phyloP scores from a whole-genome alignment of 2,888 invertebrate species.

The Tuberolachnus salignus region DNA sequence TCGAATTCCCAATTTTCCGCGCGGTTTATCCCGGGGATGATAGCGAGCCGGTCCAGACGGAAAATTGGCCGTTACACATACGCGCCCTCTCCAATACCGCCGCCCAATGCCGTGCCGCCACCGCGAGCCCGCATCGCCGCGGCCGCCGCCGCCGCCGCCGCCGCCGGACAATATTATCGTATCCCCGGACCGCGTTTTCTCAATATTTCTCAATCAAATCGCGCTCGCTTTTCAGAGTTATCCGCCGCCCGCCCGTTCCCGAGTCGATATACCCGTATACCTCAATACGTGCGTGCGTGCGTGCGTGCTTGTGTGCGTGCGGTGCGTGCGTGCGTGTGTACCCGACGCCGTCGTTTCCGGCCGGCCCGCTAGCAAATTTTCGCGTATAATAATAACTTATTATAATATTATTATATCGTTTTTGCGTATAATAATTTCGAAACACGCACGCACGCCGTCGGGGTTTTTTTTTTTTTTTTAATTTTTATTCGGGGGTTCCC shows the following conservation, averaged over 20 bases:
- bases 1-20: constrained; percentile 59
- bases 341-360: constrained; percentile 3
- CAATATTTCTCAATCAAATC: constrained; percentile 41
- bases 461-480: too few relatives aligned
- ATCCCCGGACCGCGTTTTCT: constrained; percentile 22
- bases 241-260: neutral
- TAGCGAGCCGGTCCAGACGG: constrained; percentile 55
- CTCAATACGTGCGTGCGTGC: neutral
- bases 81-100: neutral
- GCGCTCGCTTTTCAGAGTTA: neutral
- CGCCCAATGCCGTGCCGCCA: too few relatives aligned
- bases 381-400: neutral
- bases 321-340: neutral
- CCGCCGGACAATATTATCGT: constrained; percentile 33
- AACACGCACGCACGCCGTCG: too few relatives aligned
- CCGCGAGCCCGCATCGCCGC: neutral
- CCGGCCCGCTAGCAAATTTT: neutral
- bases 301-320: neutral
- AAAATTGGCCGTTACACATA: constrained; percentile 53
- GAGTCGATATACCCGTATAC: constrained; percentile 47
- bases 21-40: constrained; percentile 57
- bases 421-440: too few relatives aligned
- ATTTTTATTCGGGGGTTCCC: too few relatives aligned
- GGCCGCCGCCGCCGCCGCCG: constrained; percentile 35
- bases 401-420: too few relatives aligned